Conservation (phyloP, 2,113 vertebrate species). For the Elaphurus davidianus region DNA sequence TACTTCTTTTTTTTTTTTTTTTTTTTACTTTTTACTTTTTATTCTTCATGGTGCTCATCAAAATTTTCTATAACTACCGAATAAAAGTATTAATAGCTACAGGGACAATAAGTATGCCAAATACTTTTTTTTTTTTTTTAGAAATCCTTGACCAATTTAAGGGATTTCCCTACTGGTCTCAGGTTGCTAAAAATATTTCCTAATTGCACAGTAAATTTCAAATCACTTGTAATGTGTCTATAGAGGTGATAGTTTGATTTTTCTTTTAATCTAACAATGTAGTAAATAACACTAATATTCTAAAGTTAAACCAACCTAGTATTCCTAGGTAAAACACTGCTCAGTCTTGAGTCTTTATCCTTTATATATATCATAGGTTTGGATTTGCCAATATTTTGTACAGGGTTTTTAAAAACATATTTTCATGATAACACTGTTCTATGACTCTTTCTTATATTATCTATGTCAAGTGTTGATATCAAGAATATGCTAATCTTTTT, state of each 20-base stretch:
- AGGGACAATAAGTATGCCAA: background rate
- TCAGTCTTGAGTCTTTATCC: background rate
- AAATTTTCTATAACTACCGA: background rate
- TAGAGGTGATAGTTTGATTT: background rate
- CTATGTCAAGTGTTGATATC: background rate
- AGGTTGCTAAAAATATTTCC: background rate
- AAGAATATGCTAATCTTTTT: background rate
- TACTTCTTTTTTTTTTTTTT: background rate
- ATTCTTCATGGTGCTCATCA: background rate
- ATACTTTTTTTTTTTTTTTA: background rate
- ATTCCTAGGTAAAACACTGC: background rate
- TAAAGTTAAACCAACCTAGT: background rate
- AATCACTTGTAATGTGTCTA: background rate
- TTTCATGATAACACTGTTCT: background rate
- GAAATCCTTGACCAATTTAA: background rate
- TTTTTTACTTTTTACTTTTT: background rate
- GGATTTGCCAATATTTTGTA: background rate
- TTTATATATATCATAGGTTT: background rate
- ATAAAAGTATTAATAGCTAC: background rate
- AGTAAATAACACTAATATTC: background rate
- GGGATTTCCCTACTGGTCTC: background rate
- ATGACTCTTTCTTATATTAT: background rate
- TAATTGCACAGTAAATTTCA: background rate
- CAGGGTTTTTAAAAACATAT: background rate
- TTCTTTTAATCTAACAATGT: background rate